Conservation (phyloP, 2,113 vertebrate genomes). For the Stercorarius parasiticus region DNA sequence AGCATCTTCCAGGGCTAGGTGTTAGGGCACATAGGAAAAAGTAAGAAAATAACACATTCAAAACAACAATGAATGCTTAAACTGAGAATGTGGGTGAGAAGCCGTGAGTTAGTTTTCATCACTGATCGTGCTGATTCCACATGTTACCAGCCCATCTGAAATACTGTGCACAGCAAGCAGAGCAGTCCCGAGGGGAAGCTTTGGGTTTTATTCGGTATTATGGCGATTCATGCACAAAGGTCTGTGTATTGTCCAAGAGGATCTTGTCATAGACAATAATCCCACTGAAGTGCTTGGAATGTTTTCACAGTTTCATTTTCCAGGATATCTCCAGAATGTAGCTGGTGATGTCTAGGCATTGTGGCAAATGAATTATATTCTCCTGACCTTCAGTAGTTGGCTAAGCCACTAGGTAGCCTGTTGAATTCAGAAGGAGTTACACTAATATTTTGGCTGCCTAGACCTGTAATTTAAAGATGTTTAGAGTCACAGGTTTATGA, state of each 20-base stretch:
- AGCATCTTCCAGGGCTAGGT: not conserved
- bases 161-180: not conserved
- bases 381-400: slow-evolving; percentile 7
- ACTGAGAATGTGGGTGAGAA: not conserved
- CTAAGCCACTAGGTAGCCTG: not conserved
- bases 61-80: not conserved
- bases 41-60: not conserved
- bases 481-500: not conserved
- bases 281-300: not conserved
- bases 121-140: not conserved
- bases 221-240: not conserved
- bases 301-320: slow-evolving; percentile 52
- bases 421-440: slow-evolving; percentile 7
- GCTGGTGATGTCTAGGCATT: not conserved
- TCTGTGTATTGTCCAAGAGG: not conserved
- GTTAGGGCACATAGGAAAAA: not conserved
- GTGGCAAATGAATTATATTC: not conserved
- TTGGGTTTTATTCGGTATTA: not conserved
- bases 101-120: not conserved
- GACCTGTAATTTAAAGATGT: slow-evolving; percentile 8
- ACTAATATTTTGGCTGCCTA: not conserved
- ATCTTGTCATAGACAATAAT: slow-evolving; percentile 23
- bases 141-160: not conserved
- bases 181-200: not conserved
- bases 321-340: not conserved